These are phyloP conservation scores for Megaceryle torquata DNA, from an alignment of 2,113 vertebrate genomes.

Conservation along the genomic window DNA sequence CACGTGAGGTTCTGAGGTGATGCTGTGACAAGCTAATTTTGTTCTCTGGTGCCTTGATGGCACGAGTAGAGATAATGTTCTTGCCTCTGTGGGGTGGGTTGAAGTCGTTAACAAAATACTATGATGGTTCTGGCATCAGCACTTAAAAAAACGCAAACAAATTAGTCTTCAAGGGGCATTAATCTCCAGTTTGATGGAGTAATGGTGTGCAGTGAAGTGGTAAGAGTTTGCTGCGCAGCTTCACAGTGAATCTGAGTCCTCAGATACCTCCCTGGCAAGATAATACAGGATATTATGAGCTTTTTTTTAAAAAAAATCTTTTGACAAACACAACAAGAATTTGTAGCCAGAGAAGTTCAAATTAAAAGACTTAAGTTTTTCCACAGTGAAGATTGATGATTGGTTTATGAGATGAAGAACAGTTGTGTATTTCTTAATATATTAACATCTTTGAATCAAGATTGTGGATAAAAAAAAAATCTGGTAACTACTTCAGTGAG, in stretches of 20 bases:
- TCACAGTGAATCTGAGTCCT: background rate
- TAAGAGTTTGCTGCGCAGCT: background rate
- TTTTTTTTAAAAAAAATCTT: background rate
- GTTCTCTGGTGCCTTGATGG: background rate
- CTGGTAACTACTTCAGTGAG: background rate
- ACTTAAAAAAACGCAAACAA: background rate
- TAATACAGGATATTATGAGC: background rate
- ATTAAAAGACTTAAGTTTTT: background rate
- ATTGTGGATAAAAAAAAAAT: background rate
- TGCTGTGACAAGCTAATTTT: background rate
- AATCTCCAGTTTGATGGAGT: background rate
- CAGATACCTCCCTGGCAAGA: background rate
- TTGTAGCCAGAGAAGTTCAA: background rate
- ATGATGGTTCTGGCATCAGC: fast-evolving
- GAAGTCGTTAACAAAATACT: background rate
- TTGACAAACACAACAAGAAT: background rate
- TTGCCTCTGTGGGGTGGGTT: background rate
- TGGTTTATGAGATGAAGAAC: background rate
- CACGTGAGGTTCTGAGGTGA: background rate
- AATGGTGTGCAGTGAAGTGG: background rate
- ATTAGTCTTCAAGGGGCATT: background rate
- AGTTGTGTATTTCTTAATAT: background rate
- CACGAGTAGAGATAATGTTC: fast-evolving
- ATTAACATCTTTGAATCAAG: background rate
- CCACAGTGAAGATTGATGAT: background rate